Evolutionary conservation across 2,888 invertebrate genomes (phyloP), one percentile per base, ranked within the genome.

Genomic region (Mythimna impura): DNA sequence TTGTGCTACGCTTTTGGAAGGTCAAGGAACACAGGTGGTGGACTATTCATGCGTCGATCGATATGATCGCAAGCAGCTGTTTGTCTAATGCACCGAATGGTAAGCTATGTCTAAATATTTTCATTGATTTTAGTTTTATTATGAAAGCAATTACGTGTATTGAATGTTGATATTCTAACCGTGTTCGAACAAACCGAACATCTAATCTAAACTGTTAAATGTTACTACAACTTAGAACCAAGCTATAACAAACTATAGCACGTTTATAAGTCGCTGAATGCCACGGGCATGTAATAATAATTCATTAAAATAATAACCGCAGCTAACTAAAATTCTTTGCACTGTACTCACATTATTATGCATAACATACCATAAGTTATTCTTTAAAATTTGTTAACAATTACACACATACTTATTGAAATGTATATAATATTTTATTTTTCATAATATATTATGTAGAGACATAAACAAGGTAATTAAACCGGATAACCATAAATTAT

Each of bases 1-100:
- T 91, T 89, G 91, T 88, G 86, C 71, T 52, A 74, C 82, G 83
- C 79, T 86, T 90, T 90, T 88, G 91, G 89, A 91, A 93, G 91
- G 91, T 91, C 91, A 90, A 91, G 91, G 89, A 89, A 87, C 85
- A 85, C 88, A 75, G 85, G 88, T 88, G 63, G 58, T 88, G 63
- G 55, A 75, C 69, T 76, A 86, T 69, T 71, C 73, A 84, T 88
- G 84, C 78, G 76, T 81, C 82, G 79, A 87, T 86, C 71, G 80
- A 83, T 84, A 87, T 86, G 83, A 77, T 80, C 75, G 74, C 69
- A 73, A 83, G 69, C 67, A 72, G 73, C 65, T 77, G 68, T 78
- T 81, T 71, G 62, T 81, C 75, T 73, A 78, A 78, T 76, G 79
- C 84, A 82, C 60, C 78, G 58, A 84, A 86, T 84, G 90, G 91